Base-by-base conservation (phyloP, 2,797 vertebrate species). In the Myripristis jacobus region DNA sequence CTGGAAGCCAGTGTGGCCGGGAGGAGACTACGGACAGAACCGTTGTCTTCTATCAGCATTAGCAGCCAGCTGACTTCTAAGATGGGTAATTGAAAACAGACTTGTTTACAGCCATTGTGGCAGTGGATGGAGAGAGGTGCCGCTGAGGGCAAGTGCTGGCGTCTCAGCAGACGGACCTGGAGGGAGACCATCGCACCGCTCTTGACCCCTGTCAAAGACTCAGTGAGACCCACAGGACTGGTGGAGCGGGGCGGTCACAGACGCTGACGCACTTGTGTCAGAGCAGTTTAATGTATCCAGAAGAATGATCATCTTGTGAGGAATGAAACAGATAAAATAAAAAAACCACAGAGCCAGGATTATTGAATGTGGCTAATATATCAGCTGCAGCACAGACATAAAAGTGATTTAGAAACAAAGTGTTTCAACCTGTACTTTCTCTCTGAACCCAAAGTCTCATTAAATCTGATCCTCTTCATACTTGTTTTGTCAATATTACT, bases 41-140 rank as follows among this genome's bases (percentile, higher is more conserved):
- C 1, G n/a, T 56, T 56, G 81, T 67, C 84, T 84, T 81, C 84
- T 79, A 86, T 89, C 71, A 64, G 60, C 75, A 41, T 70, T 59
- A 82, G 69, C 34, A 57, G 63, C 72, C 73, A 72, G 79, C 78
- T 67, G 67, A 83, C 70, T 83, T 75, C 21, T 47, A 62, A 75
- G 63, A 43, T 2, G 2, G 55, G 63, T 90, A 89, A 91, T 90
- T 91, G 85, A 86, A 91, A 92, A 87, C 87, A 89, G 77, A 85
- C 86, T 85, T 90, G 88, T 90, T 90, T 88, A 83, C 83, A 58
- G 78, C 62, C 54, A 55, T 47, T 16, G 63, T 12, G 46, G 27
- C 55, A 16, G 66, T 31, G 62, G 66, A 61, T 21, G 44, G 69
- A 79, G 73, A 67, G 60, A 47, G 65, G 65, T 46, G 77, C 76